These are phyloP conservation scores for Centropus bengalensis DNA, from an alignment of 2,113 vertebrate species.

Conservation along the genomic window DNA sequence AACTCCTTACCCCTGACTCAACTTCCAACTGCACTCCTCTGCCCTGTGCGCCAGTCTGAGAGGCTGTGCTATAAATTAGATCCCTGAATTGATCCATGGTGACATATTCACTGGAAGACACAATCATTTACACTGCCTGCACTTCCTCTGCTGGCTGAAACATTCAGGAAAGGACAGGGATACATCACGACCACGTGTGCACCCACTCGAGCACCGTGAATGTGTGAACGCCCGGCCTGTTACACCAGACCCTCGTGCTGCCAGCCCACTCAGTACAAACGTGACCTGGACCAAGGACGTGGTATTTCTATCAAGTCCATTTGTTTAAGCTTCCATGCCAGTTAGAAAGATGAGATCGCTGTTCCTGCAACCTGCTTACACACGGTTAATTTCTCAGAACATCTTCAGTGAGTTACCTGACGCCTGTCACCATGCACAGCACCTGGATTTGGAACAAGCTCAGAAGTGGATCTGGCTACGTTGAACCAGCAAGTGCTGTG, in stretches of 20 bases:
- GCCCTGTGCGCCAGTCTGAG: neutral
- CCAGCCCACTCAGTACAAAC: neutral
- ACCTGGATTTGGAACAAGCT: neutral
- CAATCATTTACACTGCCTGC: neutral
- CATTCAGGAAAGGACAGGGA: neutral
- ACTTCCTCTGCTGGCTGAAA: constrained; percentile 4
- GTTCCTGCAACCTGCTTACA: neutral
- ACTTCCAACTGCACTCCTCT: neutral
- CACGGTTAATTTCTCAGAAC: neutral
- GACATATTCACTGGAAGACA: neutral
- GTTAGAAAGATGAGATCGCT: neutral
- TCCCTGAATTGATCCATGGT: neutral
- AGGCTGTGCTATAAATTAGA: neutral
- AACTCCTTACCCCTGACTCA: neutral
- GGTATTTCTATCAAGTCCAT: neutral
- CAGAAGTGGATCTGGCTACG: neutral
- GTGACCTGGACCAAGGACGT: neutral
- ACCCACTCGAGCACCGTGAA: neutral
- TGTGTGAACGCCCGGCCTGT: neutral
- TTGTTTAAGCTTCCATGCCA: neutral
- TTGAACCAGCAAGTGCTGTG: neutral
- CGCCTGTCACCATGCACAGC: neutral
- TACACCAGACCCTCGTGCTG: neutral
- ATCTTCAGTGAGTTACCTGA: neutral
- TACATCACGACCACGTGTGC: neutral